Conservation (phyloP, 1,140 invertebrate genomes). For the Pemphigus obesinymphae region DNA sequence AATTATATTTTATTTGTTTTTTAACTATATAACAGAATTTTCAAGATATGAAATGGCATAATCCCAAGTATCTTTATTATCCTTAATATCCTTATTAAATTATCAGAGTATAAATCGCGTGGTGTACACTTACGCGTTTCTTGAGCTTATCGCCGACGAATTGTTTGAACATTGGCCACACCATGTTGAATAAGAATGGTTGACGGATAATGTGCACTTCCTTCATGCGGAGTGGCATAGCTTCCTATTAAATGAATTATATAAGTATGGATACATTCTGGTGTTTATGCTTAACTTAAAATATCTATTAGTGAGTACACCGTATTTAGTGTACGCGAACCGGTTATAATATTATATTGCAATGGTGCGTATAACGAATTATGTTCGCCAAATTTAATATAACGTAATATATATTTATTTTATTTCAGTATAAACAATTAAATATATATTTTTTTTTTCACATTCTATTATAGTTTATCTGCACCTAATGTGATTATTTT, state of each 20-base stretch:
- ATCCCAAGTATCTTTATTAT: too few species aligned
- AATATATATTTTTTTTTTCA: background rate
- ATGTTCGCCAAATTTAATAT: too few species aligned
- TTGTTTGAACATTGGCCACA: constrained; percentile 83
- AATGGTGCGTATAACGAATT: too few species aligned
- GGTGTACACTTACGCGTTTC: constrained; percentile 62
- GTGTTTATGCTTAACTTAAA: too few species aligned
- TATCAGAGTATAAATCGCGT: background rate
- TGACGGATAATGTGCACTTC: constrained; percentile 88
- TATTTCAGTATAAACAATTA: background rate
- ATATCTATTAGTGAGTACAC: background rate
- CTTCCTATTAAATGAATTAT: too few species aligned
- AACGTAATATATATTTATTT: too few species aligned
- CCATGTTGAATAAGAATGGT: constrained; percentile 80
- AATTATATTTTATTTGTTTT: too few species aligned
- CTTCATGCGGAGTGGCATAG: constrained; percentile 81
- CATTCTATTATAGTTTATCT: background rate
- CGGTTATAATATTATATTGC: background rate
- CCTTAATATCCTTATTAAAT: too few species aligned
- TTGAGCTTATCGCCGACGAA: constrained; percentile 80
- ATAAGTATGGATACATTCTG: too few species aligned
- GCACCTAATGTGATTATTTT: background rate
- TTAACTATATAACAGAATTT: too few species aligned
- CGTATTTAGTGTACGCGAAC: background rate
- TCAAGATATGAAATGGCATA: too few species aligned